phyloP scores from a whole-genome alignment of 2,113 vertebrate species.

The Microcebus ravelobensis region DNA sequence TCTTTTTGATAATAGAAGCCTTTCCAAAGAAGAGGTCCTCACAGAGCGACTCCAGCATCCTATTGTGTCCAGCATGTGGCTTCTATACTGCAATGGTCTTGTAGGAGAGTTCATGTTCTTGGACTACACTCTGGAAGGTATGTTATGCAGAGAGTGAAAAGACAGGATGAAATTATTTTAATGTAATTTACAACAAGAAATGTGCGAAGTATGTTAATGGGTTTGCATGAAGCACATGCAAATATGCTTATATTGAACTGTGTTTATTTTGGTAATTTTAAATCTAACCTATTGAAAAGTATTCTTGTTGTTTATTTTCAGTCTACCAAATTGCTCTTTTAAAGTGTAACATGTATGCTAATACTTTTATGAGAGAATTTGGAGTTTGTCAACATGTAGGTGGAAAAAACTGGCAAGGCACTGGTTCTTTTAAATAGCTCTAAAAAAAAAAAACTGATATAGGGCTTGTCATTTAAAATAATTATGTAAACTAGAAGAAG shows the following conservation, averaged over 20 bases:
- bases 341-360: slow-evolving; percentile 15
- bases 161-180: background rate
- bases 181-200: slow-evolving; percentile 18
- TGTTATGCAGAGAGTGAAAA: slow-evolving; percentile 21
- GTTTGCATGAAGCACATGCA: background rate
- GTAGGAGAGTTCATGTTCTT: slow-evolving; percentile 16
- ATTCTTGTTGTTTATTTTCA: slow-evolving; percentile 33
- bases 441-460: background rate
- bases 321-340: slow-evolving; percentile 40
- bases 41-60: background rate
- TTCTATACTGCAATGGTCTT: background rate
- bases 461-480: slow-evolving; percentile 60
- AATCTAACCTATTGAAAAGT: background rate
- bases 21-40: slow-evolving; percentile 53
- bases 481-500: slow-evolving; percentile 66
- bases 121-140: slow-evolving; percentile 62
- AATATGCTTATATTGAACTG: background rate
- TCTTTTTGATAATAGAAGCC: slow-evolving; percentile 33
- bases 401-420: slow-evolving; percentile 46
- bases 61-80: background rate
- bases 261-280: slow-evolving; percentile 13
- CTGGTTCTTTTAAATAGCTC: background rate
- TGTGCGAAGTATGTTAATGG: slow-evolving; percentile 13
- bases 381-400: slow-evolving; percentile 48
- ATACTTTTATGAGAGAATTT: slow-evolving; percentile 54